Conservation (phyloP, 1,140 invertebrate genomes). For the Trissolcus basalis region DNA sequence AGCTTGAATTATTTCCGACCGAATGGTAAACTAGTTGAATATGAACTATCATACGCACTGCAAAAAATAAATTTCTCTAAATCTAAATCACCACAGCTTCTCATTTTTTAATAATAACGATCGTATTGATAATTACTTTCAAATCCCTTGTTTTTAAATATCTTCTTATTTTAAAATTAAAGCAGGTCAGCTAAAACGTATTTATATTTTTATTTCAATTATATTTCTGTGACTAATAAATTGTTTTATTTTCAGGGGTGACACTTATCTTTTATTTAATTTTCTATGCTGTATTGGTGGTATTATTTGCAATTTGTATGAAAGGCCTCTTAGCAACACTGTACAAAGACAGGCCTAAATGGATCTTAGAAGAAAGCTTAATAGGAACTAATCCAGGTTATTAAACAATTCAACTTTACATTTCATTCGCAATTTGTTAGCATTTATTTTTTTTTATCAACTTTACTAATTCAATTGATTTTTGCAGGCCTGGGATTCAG, state of each 20-base stretch:
- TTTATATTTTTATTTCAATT: too few relatives aligned
- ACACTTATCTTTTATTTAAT: conserved; percentile 88
- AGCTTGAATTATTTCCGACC: conserved; percentile 65
- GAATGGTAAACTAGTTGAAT: conserved; percentile 55
- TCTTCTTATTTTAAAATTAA: too few relatives aligned
- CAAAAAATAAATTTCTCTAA: too few relatives aligned
- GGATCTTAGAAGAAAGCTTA: conserved; percentile 83
- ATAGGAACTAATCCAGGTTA: conserved; percentile 92
- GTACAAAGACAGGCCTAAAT: conserved; percentile 82
- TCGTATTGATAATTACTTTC: too few relatives aligned
- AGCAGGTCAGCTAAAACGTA: too few relatives aligned
- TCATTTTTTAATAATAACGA: too few relatives aligned
- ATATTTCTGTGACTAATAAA: neutral
- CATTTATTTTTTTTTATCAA: conserved; percentile 8
- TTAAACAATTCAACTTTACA: conserved; percentile 6
- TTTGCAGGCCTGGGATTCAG: conserved; percentile 87
- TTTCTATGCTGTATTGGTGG: conserved; percentile 87
- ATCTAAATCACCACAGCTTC: too few relatives aligned
- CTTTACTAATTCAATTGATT: conserved; percentile 2
- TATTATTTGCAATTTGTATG: conserved; percentile 89
- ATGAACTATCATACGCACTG: conserved; percentile 6
- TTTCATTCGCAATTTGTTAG: too few relatives aligned
- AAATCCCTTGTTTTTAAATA: too few relatives aligned
- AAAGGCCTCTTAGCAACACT: conserved; percentile 85
- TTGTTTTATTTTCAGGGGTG: conserved; percentile 79